Conservation (phyloP, 2,113 vertebrate genomes). For the Embiotoca jacksoni region DNA sequence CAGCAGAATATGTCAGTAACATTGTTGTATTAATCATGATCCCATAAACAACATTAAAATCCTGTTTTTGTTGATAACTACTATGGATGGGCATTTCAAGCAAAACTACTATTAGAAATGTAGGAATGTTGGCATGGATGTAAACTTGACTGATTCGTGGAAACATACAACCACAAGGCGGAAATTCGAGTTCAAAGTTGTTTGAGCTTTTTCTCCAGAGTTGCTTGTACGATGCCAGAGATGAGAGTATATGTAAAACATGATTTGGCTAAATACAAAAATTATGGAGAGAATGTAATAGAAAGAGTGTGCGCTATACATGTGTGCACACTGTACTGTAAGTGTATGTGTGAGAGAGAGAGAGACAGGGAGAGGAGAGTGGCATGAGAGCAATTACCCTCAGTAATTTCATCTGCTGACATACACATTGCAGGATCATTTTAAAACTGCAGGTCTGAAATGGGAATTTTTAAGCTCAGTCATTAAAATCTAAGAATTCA, state of each 20-base stretch:
- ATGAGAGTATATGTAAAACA: not conserved
- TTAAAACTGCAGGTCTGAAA: constrained; percentile 81
- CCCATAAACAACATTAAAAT: no score
- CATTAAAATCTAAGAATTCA: constrained; percentile 87
- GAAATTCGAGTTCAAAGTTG: not conserved
- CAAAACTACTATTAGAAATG: no score
- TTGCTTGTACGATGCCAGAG: not conserved
- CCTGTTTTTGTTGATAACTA: no score
- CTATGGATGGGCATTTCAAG: no score
- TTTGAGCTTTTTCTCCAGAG: not conserved
- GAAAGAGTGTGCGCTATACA: not conserved
- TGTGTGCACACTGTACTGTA: not conserved
- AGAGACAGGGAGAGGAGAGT: not conserved
- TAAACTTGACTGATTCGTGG: no score
- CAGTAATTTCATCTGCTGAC: constrained; percentile 76
- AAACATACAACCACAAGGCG: no score
- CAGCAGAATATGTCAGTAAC: no score
- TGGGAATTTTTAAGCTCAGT: constrained; percentile 83
- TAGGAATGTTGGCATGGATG: no score
- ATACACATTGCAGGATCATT: constrained; percentile 77
- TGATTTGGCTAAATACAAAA: not conserved
- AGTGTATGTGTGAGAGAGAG: constrained; percentile 7
- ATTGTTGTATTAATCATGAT: no score
- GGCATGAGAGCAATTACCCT: constrained; percentile 68
- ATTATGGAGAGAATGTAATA: not conserved